These are phyloP conservation scores for Chloropsis hardwickii DNA, from an alignment of 2,113 vertebrate species.

Conservation along the genomic window DNA sequence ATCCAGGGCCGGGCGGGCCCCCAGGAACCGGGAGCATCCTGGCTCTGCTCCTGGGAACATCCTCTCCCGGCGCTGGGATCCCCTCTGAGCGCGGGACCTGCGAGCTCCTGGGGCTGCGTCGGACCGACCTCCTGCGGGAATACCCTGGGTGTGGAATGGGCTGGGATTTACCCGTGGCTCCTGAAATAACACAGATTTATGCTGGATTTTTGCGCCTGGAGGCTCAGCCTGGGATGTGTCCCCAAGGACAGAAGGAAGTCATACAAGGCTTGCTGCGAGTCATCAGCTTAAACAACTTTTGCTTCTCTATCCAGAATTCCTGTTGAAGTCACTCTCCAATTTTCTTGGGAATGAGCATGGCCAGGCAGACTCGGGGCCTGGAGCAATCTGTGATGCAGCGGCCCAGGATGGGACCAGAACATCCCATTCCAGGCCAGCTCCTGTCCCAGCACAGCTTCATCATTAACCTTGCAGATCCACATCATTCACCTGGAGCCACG, in stretches of 20 bases:
- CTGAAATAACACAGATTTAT: neutral
- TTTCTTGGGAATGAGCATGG: neutral
- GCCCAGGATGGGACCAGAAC: neutral
- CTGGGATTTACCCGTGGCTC: neutral
- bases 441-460: neutral
- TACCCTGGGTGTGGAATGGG: neutral
- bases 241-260: neutral
- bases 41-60: neutral
- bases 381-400: neutral
- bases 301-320: neutral
- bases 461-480: neutral
- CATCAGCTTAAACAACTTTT: neutral
- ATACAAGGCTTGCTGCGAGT: neutral
- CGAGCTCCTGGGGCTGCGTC: neutral
- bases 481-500: neutral
- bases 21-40: neutral
- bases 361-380: rapidly evolving
- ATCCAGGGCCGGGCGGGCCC: too few relatives aligned
- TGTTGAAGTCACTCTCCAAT: neutral
- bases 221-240: rapidly evolving
- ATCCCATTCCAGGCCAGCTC: neutral
- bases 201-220: neutral
- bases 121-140: neutral
- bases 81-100: neutral
- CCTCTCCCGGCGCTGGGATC: neutral